Conservation (phyloP, 35 echinoderm and acorn worm genomes). For the Ophioderma brevispina region DNA sequence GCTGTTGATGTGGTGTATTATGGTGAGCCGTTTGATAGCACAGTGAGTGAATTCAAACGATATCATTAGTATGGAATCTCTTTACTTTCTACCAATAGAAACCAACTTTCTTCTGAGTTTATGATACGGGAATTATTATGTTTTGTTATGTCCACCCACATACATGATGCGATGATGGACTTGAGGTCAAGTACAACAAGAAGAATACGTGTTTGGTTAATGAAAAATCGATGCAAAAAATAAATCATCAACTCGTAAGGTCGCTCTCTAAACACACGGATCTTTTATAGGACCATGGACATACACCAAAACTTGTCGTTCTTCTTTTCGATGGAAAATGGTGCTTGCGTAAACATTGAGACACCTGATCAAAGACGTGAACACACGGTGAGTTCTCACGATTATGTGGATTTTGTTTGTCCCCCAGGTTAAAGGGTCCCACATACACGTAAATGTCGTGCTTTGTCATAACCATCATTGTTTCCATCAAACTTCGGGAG, state of each 20-base stretch:
- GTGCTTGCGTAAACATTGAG: background rate
- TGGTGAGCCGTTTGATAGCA: no score
- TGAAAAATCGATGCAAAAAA: background rate
- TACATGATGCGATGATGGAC: background rate
- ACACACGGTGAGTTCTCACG: slow-evolving; percentile 12
- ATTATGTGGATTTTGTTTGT: background rate
- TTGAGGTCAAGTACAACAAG: background rate
- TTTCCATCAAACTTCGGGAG: background rate
- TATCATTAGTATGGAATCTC: no score
- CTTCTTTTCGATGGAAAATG: background rate
- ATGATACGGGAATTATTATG: background rate
- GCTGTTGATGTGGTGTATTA: no score
- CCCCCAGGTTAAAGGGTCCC: background rate
- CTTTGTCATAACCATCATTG: background rate
- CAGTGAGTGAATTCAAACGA: no score
- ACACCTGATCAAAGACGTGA: background rate
- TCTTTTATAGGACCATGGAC: slow-evolving; percentile 3
- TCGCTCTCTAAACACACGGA: background rate
- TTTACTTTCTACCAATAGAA: no score
- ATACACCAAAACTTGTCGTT: background rate
- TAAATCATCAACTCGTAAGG: background rate
- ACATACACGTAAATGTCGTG: background rate
- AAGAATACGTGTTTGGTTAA: background rate
- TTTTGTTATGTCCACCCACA: background rate
- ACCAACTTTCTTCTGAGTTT: background rate